phyloP scores from a whole-genome alignment of 1,140 invertebrate species.

The Cheumatopsyche charites region DNA sequence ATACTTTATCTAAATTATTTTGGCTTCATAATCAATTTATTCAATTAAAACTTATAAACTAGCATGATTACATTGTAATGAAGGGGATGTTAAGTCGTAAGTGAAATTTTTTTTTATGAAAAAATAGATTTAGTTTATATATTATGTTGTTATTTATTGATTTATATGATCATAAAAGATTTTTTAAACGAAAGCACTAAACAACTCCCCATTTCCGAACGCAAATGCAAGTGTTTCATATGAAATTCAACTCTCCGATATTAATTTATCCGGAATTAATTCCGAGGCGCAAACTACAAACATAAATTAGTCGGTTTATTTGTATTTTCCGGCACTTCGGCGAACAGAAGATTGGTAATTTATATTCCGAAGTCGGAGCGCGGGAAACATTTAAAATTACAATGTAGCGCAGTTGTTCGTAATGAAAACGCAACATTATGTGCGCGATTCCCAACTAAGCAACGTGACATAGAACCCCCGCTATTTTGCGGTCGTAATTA shows the following conservation, averaged over 20 bases:
- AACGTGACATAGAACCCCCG: background rate
- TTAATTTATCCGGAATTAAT: conserved; percentile 21
- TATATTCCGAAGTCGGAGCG: background rate
- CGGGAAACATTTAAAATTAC: conserved; percentile 15
- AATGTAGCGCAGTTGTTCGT: conserved; percentile 14
- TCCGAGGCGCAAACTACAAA: conserved; percentile 8
- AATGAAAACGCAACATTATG: conserved; percentile 25
- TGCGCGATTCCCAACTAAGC: background rate
- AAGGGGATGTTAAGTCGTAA: too few species aligned
- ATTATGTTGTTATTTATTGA: too few species aligned
- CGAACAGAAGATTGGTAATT: conserved; percentile 12
- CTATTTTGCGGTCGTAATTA: background rate
- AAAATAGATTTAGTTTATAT: too few species aligned
- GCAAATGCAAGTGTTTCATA: too few species aligned
- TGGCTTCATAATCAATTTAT: too few species aligned
- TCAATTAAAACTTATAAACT: too few species aligned
- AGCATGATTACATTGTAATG: too few species aligned
- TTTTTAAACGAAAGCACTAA: too few species aligned
- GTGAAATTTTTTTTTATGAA: too few species aligned
- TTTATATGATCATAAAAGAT: too few species aligned
- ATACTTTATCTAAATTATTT: too few species aligned
- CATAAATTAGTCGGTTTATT: conserved; percentile 21
- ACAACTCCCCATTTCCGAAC: too few species aligned
- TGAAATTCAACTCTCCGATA: conserved; percentile 14
- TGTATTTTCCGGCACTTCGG: conserved; percentile 15